Evolutionary conservation across 2,888 invertebrate species (phyloP), one percentile per base, ranked within the genome.

Genomic region (Synergus umbraculus): DNA sequence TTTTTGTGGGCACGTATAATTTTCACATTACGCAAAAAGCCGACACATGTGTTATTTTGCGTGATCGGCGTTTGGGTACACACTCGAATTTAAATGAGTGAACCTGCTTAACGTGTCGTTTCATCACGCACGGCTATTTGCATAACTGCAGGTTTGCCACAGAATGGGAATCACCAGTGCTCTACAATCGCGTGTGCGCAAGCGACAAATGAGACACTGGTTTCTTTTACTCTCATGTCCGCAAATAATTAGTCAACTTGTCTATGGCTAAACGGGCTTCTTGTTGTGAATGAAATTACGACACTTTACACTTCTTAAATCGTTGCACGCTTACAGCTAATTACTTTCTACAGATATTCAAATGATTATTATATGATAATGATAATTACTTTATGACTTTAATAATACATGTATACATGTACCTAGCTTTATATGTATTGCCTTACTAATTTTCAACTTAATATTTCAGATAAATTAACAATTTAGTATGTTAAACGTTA

Each of bases 181-280:
- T 13, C 43, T 67, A 12, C 67, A 46, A 13, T 67, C 22, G 67
- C 67, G 67, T 67, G 73, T 73, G 41, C 49, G 49, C 73, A 37
- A 46, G 73, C 73, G 54, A 73, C 73, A 73, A 73, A 73, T 69
- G 22, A 49, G 69, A 69, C 49, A 49, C 29, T 37, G 41, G 49
- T 73, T 73, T 73, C 73, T 73, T 82, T 84, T 78, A 87, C 87
- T 87, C 86, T 84, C 86, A 83, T 85, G 85, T 80, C 79, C 77
- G 79, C 84, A 82, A 87, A 87, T 87, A 88, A 88, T 88, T 88
- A 88, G 83, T 82, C 79, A 82, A 82, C 82, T 82, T 86, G 84
- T 77, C 82, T 81, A 81, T 83, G 84, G 86, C 83, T 82, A 83
- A 83, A 85, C 83, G 85, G 81, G 82, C 83, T 79, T 82, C 81